Evolutionary conservation across 1,140 invertebrate genomes (phyloP), one percentile per base, ranked within the genome.

Genomic region (Calycopis cecrops): DNA sequence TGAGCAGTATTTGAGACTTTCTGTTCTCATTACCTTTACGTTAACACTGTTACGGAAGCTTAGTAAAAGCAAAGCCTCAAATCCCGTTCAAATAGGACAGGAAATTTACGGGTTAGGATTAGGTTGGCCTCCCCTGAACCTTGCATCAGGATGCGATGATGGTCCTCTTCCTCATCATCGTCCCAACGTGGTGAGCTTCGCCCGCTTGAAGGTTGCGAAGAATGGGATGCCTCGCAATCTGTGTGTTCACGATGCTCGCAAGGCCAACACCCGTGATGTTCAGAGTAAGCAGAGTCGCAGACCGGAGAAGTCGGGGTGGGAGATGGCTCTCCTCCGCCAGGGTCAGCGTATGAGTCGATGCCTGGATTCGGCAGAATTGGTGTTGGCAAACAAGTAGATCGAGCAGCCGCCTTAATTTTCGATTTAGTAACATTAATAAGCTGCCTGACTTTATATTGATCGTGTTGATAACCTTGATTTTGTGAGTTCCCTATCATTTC

Each of bases 141-240:
- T 86, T 86, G 81, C 42, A 66, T 68, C 48, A 86, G 71, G 48
- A 85, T 59, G 69, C 83, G 79, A 44, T 82, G 80, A 18, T 73
- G 62, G 11, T 84, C 74, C 34, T 82, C 83, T 9, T 85, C 78
- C 4, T 84, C 80, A 40, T 85, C 83, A 37, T 83, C 79, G 59
- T 82, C 78, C 77, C 90, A 91, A 59, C 89, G 89, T 65, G 89
- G 89, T 69, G 90, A 91, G 71, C 90, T 86, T 72, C 88, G 85
- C 60, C 89, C 87, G 67, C 86, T 88, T 50, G 78, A 82, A 8
- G 65, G 69, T 77, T 78, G 76, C 53, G 84, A 75, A 14, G 62
- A 60, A 49, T 71, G 72, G 18, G 76, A 70, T 9, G 63, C 61
- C 42, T 75, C 77, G 63, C 68, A 74, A 52, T 81, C 75, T 7